phyloP scores from a whole-genome alignment of 2,797 vertebrate species.

The Pampus argenteus region DNA sequence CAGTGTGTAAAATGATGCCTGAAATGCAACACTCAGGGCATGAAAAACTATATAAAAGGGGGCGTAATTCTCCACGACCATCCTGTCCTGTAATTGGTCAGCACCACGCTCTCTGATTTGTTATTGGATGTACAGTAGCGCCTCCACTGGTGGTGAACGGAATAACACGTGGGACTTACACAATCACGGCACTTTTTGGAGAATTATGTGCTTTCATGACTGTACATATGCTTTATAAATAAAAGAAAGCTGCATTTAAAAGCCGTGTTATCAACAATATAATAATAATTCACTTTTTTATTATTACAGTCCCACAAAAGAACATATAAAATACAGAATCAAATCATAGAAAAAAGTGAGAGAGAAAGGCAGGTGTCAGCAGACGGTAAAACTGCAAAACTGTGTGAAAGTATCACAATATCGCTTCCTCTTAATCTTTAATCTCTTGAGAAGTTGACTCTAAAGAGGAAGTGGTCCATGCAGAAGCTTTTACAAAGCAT shows the following conservation, averaged over 20 bases:
- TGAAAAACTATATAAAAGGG: fast-evolving
- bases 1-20: not conserved
- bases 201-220: not conserved
- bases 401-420: constrained; percentile 30
- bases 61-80: constrained; percentile 16
- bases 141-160: constrained; percentile 39
- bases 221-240: not conserved
- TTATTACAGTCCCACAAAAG: not conserved
- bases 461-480: constrained; percentile 50
- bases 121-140: constrained; percentile 55
- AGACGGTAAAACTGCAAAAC: constrained; percentile 17
- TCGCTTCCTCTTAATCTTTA: constrained; percentile 40
- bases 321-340: constrained; percentile 21
- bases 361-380: constrained; percentile 23
- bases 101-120: not conserved
- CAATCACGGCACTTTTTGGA: constrained; percentile 49
- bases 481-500: not conserved
- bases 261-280: too few species aligned
- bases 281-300: not conserved
- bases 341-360: constrained; percentile 4
- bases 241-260: not conserved
- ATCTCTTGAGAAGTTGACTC: constrained; percentile 26
- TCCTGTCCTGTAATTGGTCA: constrained; percentile 63
- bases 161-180: constrained; percentile 1
- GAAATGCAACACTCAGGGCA: not conserved